These are phyloP conservation scores for Leuciscus waleckii DNA, from an alignment of 2,797 vertebrate genomes.

Conservation along the genomic window DNA sequence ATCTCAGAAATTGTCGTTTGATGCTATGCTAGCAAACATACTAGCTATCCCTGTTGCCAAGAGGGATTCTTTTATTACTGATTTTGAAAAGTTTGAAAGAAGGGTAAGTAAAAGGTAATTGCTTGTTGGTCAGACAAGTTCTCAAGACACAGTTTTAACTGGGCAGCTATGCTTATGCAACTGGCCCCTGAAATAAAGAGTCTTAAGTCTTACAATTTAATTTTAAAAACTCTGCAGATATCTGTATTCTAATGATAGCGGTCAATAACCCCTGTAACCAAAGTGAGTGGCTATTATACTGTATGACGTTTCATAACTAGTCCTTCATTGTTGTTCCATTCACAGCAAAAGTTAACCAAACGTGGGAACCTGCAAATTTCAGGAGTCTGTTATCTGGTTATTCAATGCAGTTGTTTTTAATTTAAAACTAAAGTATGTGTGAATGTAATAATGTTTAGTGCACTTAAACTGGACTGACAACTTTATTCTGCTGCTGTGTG, in stretches of 20 bases:
- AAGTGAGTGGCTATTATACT: background rate
- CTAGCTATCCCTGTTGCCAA: no score
- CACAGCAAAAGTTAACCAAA: background rate
- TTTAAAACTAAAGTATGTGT: background rate
- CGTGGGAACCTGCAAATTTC: background rate
- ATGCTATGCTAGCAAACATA: no score
- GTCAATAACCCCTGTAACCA: background rate
- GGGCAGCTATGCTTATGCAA: no score
- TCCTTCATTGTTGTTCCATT: background rate
- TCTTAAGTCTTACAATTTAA: background rate
- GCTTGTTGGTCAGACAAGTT: no score
- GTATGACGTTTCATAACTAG: background rate
- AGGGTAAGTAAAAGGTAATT: no score
- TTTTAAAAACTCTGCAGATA: background rate
- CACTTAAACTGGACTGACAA: background rate
- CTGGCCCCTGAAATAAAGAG: no score
- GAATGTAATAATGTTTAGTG: background rate
- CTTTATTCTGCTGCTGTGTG: background rate
- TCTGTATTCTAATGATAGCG: background rate
- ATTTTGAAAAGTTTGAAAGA: no score
- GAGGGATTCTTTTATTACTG: no score
- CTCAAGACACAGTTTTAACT: no score
- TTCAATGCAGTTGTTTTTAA: background rate
- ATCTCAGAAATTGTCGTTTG: no score
- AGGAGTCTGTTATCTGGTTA: background rate